phyloP scores from a whole-genome alignment of 2,888 invertebrate genomes.

The Biston stratarius region DNA sequence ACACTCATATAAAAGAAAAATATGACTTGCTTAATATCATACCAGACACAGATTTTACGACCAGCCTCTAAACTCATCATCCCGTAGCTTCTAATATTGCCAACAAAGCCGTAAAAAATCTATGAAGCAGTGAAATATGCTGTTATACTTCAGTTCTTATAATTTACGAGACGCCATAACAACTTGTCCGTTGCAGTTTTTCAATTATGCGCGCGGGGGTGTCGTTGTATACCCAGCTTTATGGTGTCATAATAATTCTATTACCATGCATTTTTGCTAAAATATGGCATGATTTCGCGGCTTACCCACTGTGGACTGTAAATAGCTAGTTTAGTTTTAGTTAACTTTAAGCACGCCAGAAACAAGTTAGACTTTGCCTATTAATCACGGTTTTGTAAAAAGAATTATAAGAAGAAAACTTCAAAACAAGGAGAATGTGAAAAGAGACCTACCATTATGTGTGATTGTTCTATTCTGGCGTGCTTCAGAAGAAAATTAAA shows the following conservation, averaged over 20 bases:
- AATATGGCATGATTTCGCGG: neutral
- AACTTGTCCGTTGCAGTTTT: constrained; percentile 34
- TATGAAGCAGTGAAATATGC: constrained; percentile 37
- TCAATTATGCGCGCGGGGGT: constrained; percentile 32
- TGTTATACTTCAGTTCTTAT: constrained; percentile 35
- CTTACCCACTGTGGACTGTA: neutral
- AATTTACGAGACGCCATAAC: constrained; percentile 41
- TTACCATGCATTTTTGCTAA: constrained; percentile 14
- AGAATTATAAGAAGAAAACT: no score
- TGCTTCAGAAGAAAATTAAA: no score
- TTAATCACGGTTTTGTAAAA: no score
- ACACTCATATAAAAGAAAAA: constrained; percentile 14
- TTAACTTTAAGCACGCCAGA: neutral
- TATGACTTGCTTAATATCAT: constrained; percentile 20
- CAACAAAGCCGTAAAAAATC: constrained; percentile 33
- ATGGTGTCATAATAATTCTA: constrained; percentile 27
- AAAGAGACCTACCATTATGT: no score
- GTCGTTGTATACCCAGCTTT: constrained; percentile 20
- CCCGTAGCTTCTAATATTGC: constrained; percentile 28
- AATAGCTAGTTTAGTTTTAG: neutral
- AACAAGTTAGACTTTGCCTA: no score
- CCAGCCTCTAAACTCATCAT: constrained; percentile 31
- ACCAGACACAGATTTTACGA: constrained; percentile 32
- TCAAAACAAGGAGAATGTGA: no score
- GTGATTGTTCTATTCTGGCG: no score